Conservation (phyloP, 2,797 vertebrate genomes). For the Tauraco hartlaubi region DNA sequence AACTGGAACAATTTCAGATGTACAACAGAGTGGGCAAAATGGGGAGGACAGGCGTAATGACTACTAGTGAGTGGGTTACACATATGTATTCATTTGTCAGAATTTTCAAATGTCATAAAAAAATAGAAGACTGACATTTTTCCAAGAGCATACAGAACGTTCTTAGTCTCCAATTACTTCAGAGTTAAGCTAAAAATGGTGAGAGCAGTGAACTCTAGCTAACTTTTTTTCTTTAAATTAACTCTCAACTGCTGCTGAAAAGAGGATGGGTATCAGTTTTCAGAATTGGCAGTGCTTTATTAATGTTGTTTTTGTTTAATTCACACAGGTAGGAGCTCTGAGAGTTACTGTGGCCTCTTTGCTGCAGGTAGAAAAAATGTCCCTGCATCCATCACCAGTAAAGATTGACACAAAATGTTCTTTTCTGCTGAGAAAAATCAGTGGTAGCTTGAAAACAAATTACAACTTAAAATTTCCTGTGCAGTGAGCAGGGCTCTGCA, state of each 20-base stretch:
- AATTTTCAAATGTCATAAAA: slow-evolving; percentile 17
- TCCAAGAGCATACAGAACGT: not conserved
- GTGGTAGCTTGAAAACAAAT: slow-evolving; percentile 24
- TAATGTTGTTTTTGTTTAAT: not conserved
- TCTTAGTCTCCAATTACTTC: not conserved
- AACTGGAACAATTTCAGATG: not conserved
- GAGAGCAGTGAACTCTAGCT: not conserved
- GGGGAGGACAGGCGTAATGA: not conserved
- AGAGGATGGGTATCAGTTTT: not conserved
- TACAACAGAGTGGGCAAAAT: not conserved
- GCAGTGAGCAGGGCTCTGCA: not conserved
- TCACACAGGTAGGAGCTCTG: not conserved
- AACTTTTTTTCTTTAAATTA: not conserved
- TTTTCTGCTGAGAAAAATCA: slow-evolving; percentile 6
- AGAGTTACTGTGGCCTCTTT: not conserved
- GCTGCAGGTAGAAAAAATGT: not conserved
- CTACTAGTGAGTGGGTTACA: not conserved
- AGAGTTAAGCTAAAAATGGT: not conserved
- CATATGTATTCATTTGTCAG: not conserved
- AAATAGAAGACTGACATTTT: slow-evolving; percentile 30
- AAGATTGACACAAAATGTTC: not conserved
- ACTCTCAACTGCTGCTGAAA: not conserved
- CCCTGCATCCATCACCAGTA: not conserved
- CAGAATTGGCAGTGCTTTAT: not conserved
- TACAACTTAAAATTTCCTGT: not conserved